Evolutionary conservation across 1,140 invertebrate species (phyloP), one percentile per base, ranked within the genome.

Genomic region (Arctopsyche grandis): DNA sequence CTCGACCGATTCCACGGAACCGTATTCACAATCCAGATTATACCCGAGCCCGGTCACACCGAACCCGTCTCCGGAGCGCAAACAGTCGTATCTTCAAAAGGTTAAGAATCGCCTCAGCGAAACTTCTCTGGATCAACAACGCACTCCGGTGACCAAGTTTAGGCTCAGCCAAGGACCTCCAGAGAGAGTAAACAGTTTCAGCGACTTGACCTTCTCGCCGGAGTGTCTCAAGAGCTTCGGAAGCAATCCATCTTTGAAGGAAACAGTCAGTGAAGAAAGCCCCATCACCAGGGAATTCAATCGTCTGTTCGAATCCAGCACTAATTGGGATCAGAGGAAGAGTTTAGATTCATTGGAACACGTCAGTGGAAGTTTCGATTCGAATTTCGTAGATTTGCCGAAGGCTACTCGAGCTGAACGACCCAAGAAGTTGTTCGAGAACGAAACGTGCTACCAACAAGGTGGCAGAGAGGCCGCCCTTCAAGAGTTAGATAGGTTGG

Each of bases 401-500:
- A 60, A 0, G 9, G 10, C n/a, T 21, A 10, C n/a, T 60, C n/a
- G 58, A 66, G 14, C 38, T 63, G 29, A 76, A 38, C 77, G 77
- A 46, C 80, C 80, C 5, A 79, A 69, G 7, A 81, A 74, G 43
- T 74, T 81, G 21, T 81, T 81, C 38, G 77, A 81, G 14, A 71
- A 26, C 14, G 73, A 81, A 14, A 78, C 58, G 1, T 38, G 70
- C 12, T 78, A 76, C 9, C 77, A 71, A 38, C 52, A 60, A 43
- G 74, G 73, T 48, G 76, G 77, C 52, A 79, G 77, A 44, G 73
- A 81, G n/a, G 80, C 77, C 4, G 78, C 66, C 16, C 46, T 81
- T 10, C 77, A 81, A 85, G 79, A 80, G 24, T 82, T 89, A 24
- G 88, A 89, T 75, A 86, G 87, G 80, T 86, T 89, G 78, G 87